These are phyloP conservation scores for Perdita meconis DNA, from an alignment of 2,888 invertebrate genomes.

Conservation along the genomic window DNA sequence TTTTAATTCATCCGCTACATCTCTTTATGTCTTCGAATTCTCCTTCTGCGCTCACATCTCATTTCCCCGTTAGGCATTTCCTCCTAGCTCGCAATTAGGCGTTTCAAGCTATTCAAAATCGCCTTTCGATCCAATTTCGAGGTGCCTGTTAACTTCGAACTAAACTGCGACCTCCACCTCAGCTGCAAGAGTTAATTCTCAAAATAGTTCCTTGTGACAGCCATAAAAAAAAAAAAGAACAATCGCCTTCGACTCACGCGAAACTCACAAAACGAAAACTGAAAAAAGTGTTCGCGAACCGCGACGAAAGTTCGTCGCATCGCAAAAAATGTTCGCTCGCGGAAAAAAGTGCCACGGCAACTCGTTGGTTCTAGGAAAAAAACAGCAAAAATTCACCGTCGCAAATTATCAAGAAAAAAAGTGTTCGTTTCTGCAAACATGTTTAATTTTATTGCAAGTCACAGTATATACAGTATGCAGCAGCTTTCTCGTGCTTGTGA, in stretches of 20 bases:
- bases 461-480: slow-evolving; percentile 30
- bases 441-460: slow-evolving; percentile 45
- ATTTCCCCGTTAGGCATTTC: slow-evolving; percentile 5
- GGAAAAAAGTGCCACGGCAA: neutral
- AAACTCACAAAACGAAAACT: slow-evolving; percentile 1
- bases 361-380: neutral
- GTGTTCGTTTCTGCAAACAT: slow-evolving; percentile 26
- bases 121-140: slow-evolving; percentile 42
- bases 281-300: slow-evolving; percentile 23
- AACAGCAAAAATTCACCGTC: neutral
- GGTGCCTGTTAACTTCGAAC: slow-evolving; percentile 36
- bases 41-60: slow-evolving; percentile 11
- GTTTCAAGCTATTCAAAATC: slow-evolving; percentile 12
- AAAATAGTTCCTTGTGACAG: slow-evolving; percentile 17
- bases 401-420: slow-evolving; percentile 24
- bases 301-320: slow-evolving; percentile 23
- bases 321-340: neutral
- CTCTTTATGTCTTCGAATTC: neutral
- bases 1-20: slow-evolving; percentile 18
- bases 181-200: slow-evolving; percentile 67
- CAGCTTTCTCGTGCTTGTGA: slow-evolving; percentile 40
- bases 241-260: neutral
- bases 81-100: neutral
- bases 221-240: neutral
- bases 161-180: slow-evolving; percentile 69